Percentiles rank a stretch among this genome's conserved stretches.
Evolutionary conservation across 2,888 invertebrate species (phyloP).

Genomic region (Dexiosoma caninum): DNA sequence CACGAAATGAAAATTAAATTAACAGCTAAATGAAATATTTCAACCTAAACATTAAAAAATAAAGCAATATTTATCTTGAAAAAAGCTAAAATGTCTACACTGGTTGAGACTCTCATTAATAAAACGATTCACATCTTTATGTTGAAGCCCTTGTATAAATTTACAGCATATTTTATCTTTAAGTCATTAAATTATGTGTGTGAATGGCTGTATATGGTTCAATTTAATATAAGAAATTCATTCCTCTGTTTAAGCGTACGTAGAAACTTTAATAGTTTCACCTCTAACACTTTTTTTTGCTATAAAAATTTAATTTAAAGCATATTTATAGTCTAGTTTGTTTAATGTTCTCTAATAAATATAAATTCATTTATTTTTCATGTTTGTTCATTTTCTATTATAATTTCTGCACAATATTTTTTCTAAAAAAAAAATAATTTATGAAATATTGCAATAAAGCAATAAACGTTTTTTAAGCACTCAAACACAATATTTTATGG

Average conservation of each 20-base stretch:
- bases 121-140: too few relatives aligned
- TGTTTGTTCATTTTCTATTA: neutral
- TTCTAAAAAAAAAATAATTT: neutral
- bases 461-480: conserved; percentile 27
- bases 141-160: too few relatives aligned
- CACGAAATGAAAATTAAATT: too few relatives aligned
- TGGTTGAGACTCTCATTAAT: too few relatives aligned
- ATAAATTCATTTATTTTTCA: neutral
- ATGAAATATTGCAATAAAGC: conserved; percentile 15
- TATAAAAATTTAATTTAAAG: neutral
- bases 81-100: too few relatives aligned
- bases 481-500: conserved; percentile 28
- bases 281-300: neutral
- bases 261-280: neutral
- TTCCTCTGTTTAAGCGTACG: neutral
- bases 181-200: neutral
- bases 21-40: too few relatives aligned
- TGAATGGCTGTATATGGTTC: too few relatives aligned
- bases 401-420: conserved; percentile 27
- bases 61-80: too few relatives aligned
- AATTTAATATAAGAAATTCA: too few relatives aligned
- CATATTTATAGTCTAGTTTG: neutral
- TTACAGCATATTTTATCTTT: too few relatives aligned
- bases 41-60: too few relatives aligned
- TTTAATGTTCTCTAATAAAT: conserved; percentile 7